Evolutionary conservation across 2,113 vertebrate species (phyloP).

Genomic region (Anser cygnoides): DNA sequence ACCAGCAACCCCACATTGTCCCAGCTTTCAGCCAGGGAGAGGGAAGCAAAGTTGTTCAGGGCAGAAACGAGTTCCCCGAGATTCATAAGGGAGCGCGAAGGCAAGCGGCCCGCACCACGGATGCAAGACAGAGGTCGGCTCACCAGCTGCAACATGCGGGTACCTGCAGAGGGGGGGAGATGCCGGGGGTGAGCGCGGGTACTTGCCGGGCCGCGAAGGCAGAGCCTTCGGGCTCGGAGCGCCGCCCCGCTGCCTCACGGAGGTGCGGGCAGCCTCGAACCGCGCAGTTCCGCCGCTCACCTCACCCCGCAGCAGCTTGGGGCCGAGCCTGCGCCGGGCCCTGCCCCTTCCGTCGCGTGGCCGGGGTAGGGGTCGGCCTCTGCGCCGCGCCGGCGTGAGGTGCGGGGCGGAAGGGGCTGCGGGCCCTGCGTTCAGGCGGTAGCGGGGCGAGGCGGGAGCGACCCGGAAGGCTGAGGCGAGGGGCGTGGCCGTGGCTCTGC

Average conservation of each 20-base stretch:
- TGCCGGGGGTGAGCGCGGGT: background rate
- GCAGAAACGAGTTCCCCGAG: slow-evolving; percentile 81
- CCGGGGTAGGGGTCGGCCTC: too few relatives aligned
- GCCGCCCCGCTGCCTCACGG: background rate
- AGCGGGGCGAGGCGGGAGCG: background rate
- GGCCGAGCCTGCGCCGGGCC: too few relatives aligned
- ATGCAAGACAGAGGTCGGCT: background rate
- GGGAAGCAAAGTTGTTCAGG: slow-evolving; percentile 86
- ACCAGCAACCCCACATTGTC: slow-evolving; percentile 95
- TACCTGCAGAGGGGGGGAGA: background rate
- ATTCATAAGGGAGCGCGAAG: slow-evolving; percentile 77
- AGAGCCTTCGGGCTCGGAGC: rapidly evolving
- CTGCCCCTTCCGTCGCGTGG: background rate
- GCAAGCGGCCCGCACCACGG: background rate
- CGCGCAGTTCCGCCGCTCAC: background rate
- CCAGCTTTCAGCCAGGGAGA: slow-evolving; percentile 91
- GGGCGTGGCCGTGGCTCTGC: background rate
- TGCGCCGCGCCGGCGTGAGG: background rate
- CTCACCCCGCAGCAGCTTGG: rapidly evolving
- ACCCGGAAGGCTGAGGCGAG: background rate
- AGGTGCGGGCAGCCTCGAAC: too few relatives aligned
- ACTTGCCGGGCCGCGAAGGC: too few relatives aligned
- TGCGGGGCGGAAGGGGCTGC: too few relatives aligned
- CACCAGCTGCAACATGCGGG: slow-evolving; percentile 40
- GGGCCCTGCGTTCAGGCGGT: too few relatives aligned